Percentiles rank a stretch among this genome's conserved stretches.
These are phyloP conservation scores for Karalla daura DNA, from an alignment of 2,797 vertebrate species.

Conservation along the genomic window DNA sequence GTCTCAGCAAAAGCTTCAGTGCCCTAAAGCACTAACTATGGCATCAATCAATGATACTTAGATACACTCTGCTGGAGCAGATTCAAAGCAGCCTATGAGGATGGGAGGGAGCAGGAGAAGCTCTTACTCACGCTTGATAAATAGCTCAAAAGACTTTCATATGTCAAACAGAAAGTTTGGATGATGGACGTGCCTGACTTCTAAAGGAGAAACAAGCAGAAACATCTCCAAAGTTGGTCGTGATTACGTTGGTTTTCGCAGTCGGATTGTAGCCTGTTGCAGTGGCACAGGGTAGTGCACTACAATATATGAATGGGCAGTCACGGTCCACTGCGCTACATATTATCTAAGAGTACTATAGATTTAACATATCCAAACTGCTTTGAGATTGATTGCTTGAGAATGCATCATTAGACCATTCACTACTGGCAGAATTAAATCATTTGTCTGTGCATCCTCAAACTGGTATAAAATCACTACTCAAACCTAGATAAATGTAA, in stretches of 20 bases:
- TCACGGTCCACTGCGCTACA: no score
- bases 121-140: background rate
- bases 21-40: conserved; percentile 19
- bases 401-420: no score
- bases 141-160: conserved; percentile 1
- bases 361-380: no score
- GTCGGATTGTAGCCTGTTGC: background rate
- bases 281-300: background rate
- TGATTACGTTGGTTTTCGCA: background rate
- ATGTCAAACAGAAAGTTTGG: background rate
- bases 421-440: no score
- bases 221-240: background rate
- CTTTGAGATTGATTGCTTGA: no score
- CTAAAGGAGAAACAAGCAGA: background rate
- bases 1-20: conserved; percentile 54
- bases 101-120: background rate
- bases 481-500: no score
- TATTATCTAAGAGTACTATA: no score
- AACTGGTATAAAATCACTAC: no score
- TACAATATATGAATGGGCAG: no score
- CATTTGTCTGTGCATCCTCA: no score
- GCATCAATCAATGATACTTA: conserved; percentile 47
- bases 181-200: background rate
- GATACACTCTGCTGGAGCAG: conserved; percentile 41
- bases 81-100: conserved; percentile 12